Percentiles rank a stretch among this genome's conserved stretches.
Conservation (phyloP, 2,797 vertebrate genomes). For the Dendrocincla tyrannina region DNA sequence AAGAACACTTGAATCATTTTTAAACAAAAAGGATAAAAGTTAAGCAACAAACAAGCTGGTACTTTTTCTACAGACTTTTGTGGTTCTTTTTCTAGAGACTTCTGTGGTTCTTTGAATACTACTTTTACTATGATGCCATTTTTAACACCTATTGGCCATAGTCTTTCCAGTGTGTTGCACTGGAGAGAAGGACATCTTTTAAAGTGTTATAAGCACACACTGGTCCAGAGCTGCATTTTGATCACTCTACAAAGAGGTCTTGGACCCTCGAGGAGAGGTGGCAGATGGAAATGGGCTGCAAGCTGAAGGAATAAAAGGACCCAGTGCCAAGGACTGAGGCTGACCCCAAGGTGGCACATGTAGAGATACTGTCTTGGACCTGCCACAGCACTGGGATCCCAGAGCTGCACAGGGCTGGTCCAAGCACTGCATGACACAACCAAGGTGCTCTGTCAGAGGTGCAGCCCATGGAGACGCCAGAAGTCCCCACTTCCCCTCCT, state of each 20-base stretch:
- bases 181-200: not conserved
- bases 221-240: not conserved
- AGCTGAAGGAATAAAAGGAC: not conserved
- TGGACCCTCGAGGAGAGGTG: not conserved
- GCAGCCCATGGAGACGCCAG: not conserved
- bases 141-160: not conserved
- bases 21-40: not conserved
- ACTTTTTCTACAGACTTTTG: not conserved
- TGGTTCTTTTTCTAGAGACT: not conserved
- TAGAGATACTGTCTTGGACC: not conserved
- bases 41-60: not conserved
- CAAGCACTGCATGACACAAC: not conserved
- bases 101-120: fast-evolving
- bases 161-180: not conserved
- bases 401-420: not conserved
- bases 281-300: not conserved
- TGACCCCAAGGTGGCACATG: not conserved
- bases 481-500: not conserved
- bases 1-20: not conserved
- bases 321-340: not conserved
- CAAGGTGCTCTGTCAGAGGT: not conserved
- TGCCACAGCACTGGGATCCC: fast-evolving
- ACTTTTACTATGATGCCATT: not conserved
- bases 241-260: not conserved
- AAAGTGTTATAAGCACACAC: fast-evolving